Evolutionary conservation across 2,888 invertebrate species (phyloP), one percentile per base, ranked within the genome.

Genomic region (Argyra leucocephala): DNA sequence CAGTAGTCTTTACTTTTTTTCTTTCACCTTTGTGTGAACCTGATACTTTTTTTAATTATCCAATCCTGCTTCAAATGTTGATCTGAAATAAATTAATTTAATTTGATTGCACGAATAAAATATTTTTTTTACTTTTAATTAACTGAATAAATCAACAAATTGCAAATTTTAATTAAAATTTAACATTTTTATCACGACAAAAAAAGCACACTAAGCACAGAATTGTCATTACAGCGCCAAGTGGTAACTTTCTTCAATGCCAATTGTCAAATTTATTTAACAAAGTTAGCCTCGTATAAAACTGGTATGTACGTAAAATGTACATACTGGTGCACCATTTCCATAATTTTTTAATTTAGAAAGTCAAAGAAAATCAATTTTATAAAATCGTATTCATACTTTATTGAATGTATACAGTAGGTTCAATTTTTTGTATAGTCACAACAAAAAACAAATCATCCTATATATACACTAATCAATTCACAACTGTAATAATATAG

Each of bases 201-300:
- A 59, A 59, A 59, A 59, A 59, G 59, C 59, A 59, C 59, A 59
- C 59, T 59, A 59, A 59, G 23, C 59, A 59, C 23, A 59, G 59
- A 48, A 48, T 48, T 48, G 48, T 48, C 48, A 48, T 15, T 48
- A 48, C 48, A 48, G 48, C 48, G 48, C 48, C 48, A 48, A 48
- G 48, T 48, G 48, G 48, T 12, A n/a, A n/a, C n/a, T n/a, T n/a
- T n/a, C n/a, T n/a, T n/a, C n/a, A n/a, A n/a, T n/a, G n/a, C n/a
- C n/a, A n/a, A n/a, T n/a, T 48, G 48, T 48, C 48, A 48, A 48
- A 48, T 18, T 48, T 31, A n/a, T n/a, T n/a, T n/a, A n/a, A n/a
- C n/a, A n/a, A n/a, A n/a, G n/a, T n/a, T n/a, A n/a, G n/a, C n/a
- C n/a, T n/a, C n/a, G n/a, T n/a, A n/a, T n/a, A n/a, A n/a, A n/a